phyloP scores from a whole-genome alignment of 23 tunicate species.

The Ciona savignyi region DNA sequence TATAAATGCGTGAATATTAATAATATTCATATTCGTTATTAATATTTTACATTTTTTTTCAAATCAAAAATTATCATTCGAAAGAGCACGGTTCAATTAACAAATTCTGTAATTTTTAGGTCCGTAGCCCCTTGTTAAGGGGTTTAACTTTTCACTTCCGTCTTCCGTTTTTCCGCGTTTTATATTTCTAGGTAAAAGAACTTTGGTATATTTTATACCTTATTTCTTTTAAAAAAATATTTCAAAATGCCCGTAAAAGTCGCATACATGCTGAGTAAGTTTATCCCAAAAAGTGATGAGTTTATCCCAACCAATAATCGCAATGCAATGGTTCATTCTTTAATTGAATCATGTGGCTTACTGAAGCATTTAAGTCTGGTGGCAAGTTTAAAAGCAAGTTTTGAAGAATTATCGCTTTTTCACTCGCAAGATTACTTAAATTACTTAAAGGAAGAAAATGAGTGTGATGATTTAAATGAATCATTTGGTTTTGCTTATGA shows the following conservation, averaged over 20 bases:
- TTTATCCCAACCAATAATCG: constrained; percentile 66
- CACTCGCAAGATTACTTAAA: constrained; percentile 50
- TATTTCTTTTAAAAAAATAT: no score
- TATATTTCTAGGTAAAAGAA: no score
- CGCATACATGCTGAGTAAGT: constrained; percentile 44
- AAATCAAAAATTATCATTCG: no score
- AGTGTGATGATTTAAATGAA: constrained; percentile 17
- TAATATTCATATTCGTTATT: no score
- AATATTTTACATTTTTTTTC: no score
- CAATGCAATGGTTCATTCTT: constrained; percentile 66
- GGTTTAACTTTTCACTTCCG: no score
- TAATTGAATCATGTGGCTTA: constrained; percentile 48
- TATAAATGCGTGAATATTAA: no score
- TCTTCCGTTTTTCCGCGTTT: no score
- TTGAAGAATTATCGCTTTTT: constrained; percentile 35
- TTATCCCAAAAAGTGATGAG: constrained; percentile 24
- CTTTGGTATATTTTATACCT: no score
- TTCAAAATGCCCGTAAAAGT: constrained; percentile 4
- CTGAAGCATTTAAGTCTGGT: constrained; percentile 26
- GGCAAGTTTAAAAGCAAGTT: constrained; percentile 19
- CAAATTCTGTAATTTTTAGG: no score
- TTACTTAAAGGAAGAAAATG: constrained; percentile 10
- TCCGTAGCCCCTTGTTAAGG: no score
- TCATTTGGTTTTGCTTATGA: constrained; percentile 77
- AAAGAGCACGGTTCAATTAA: no score